Evolutionary conservation across 2,888 invertebrate genomes (phyloP).

Genomic region (Ophion ellenae): DNA sequence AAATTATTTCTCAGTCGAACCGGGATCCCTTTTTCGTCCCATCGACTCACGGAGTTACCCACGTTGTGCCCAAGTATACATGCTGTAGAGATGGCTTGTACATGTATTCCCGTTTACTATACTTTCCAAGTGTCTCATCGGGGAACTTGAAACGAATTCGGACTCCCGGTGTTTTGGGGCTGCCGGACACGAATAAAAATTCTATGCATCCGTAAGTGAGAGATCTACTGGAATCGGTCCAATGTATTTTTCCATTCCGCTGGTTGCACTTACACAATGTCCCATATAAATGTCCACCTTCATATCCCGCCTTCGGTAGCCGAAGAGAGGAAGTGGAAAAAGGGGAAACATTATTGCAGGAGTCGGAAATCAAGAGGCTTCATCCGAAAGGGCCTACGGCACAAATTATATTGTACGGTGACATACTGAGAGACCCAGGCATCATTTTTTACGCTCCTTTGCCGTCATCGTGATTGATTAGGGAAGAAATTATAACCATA

Average conservation of each 20-base stretch:
- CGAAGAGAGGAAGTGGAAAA: background rate
- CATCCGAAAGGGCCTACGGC: background rate
- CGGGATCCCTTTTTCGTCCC: background rate
- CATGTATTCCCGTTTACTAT: background rate
- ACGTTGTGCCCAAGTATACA: background rate
- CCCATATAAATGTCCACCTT: constrained; percentile 50
- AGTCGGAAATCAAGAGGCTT: background rate
- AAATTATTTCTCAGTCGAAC: background rate
- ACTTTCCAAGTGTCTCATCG: constrained; percentile 22
- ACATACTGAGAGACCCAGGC: background rate
- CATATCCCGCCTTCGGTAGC: constrained; percentile 27
- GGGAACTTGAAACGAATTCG: background rate
- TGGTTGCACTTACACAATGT: constrained; percentile 20
- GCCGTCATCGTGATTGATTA: background rate
- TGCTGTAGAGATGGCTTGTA: background rate
- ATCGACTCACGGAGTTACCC: background rate
- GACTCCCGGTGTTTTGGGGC: background rate
- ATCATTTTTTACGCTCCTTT: background rate
- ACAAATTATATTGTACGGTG: background rate
- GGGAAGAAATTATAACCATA: background rate
- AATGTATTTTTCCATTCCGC: constrained; percentile 31
- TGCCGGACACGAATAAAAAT: constrained; percentile 54
- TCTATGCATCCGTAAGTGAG: constrained; percentile 61
- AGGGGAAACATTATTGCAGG: background rate
- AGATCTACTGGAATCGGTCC: constrained; percentile 41